phyloP scores from a whole-genome alignment of 64 coral and sea anemone species.

The Pocillopora verrucosa region DNA sequence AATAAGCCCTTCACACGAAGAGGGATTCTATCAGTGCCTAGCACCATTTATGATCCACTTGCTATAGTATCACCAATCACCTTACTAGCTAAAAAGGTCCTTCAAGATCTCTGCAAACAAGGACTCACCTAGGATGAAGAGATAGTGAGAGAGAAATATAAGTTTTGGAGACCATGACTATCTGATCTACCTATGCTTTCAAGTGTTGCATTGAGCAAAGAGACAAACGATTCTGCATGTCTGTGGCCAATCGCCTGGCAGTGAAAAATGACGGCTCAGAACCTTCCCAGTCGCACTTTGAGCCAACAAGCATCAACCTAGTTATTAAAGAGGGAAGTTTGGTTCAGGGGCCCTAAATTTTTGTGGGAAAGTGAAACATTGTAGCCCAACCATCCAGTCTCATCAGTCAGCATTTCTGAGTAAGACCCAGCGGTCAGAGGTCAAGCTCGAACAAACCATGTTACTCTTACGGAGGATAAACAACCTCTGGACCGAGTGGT shows the following conservation, averaged over 20 bases:
- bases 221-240: not conserved
- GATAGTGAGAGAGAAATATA: not conserved
- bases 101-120: conserved; percentile 13
- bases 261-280: not conserved
- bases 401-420: no score
- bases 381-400: no score
- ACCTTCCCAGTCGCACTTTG: not conserved
- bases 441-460: no score
- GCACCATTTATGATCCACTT: conserved; percentile 1
- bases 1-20: not conserved
- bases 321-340: not conserved
- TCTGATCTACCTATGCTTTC: not conserved
- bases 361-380: no score
- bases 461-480: no score
- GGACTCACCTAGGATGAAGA: not conserved
- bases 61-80: not conserved
- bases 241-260: not conserved
- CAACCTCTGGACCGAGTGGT: no score
- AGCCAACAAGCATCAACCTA: not conserved
- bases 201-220: not conserved
- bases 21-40: not conserved
- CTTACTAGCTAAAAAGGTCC: not conserved
- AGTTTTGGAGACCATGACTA: not conserved
- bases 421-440: no score
- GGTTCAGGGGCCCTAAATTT: no score